Evolutionary conservation across 2,888 invertebrate species (phyloP).

Genomic region (Flexamia atlantica): DNA sequence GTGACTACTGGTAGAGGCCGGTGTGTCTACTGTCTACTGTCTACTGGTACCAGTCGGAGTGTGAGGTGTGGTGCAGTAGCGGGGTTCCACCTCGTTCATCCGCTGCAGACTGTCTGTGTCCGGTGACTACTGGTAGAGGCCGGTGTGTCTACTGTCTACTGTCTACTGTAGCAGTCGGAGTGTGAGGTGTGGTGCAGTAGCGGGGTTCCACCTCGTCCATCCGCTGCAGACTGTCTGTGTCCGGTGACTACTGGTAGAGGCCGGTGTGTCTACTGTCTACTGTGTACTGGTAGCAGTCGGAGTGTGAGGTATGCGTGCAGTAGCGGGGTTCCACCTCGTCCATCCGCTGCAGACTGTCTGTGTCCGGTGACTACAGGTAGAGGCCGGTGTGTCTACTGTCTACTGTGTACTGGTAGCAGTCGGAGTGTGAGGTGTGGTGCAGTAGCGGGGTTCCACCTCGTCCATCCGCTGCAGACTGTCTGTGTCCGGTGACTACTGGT

Average conservation of each 20-base stretch:
- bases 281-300: conserved; percentile 62
- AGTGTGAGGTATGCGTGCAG: conserved; percentile 52
- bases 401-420: conserved; percentile 60
- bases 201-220: conserved; percentile 26
- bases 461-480: conserved; percentile 3
- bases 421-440: conserved; percentile 50
- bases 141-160: background rate
- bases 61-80: conserved; percentile 52
- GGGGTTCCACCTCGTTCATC: conserved; percentile 25
- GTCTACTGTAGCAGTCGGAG: conserved; percentile 62
- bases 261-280: background rate
- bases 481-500: background rate
- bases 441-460: conserved; percentile 41
- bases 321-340: conserved; percentile 36
- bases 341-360: background rate
- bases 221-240: background rate
- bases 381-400: background rate
- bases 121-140: background rate
- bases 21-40: background rate
- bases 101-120: background rate
- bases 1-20: conserved; percentile 1
- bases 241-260: background rate
- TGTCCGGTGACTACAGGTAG: conserved; percentile 4
- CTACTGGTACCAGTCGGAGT: conserved; percentile 58
- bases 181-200: conserved; percentile 51